These are phyloP conservation scores for Mythimna lalbum DNA, from an alignment of 2,888 invertebrate species.

Conservation along the genomic window DNA sequence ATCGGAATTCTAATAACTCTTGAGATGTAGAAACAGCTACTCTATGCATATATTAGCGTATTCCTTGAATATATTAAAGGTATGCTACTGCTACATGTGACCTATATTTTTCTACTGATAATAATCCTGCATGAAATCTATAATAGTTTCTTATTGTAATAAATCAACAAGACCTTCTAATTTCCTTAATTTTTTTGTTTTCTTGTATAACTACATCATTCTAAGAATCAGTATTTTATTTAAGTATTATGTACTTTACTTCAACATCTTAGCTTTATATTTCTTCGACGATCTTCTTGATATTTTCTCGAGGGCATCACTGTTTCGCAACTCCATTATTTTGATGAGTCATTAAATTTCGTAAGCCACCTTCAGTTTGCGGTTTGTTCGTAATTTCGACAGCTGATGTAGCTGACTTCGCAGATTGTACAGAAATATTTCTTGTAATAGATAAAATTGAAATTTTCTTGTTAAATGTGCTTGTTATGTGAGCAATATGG, in stretches of 20 bases:
- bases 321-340: constrained; percentile 67
- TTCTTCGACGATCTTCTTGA: constrained; percentile 26
- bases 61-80: neutral
- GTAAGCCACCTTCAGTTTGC: constrained; percentile 69
- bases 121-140: neutral
- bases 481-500: constrained; percentile 18
- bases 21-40: neutral
- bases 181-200: neutral
- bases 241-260: too few species aligned
- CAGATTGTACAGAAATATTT: constrained; percentile 46
- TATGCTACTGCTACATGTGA: neutral
- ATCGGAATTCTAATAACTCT: constrained; percentile 11
- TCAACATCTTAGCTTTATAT: neutral
- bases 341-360: constrained; percentile 74
- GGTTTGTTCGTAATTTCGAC: constrained; percentile 71
- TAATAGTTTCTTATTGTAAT: neutral
- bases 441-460: constrained; percentile 36
- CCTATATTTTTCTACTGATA: neutral
- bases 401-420: constrained; percentile 57
- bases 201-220: neutral
- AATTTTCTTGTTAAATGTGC: constrained; percentile 35
- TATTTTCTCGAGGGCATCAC: constrained; percentile 58
- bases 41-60: neutral
- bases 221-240: neutral
- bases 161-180: neutral